phyloP scores from a whole-genome alignment of 2,797 vertebrate genomes.

The Tinamus major region DNA sequence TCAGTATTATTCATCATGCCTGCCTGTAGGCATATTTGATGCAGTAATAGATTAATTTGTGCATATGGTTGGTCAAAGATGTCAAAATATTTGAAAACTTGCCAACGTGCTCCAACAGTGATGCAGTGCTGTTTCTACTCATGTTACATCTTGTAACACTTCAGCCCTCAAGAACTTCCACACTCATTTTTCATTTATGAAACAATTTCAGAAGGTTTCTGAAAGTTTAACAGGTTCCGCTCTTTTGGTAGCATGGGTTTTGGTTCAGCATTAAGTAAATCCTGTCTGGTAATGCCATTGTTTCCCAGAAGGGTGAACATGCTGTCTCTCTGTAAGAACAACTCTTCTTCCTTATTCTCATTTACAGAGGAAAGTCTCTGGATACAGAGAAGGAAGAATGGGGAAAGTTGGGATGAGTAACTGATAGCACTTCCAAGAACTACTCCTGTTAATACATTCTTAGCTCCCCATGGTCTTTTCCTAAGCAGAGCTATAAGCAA shows the following conservation, averaged over 20 bases:
- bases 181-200: neutral
- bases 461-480: neutral
- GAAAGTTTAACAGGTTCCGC: neutral
- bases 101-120: fast-evolving
- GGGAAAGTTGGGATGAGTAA: neutral
- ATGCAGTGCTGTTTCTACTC: fast-evolving
- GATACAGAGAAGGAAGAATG: neutral
- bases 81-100: neutral
- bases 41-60: neutral
- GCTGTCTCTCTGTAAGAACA: neutral
- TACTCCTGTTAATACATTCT: neutral
- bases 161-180: neutral
- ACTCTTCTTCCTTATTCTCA: neutral
- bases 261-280: neutral
- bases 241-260: neutral
- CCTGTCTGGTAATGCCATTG: fast-evolving
- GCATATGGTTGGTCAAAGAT: neutral
- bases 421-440: neutral
- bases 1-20: neutral
- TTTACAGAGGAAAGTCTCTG: neutral
- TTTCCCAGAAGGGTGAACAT: neutral
- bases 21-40: neutral
- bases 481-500: neutral
- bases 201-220: neutral
- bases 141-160: neutral